phyloP scores from a whole-genome alignment of 64 coral and sea anemone genomes.

The Anthopleura sola region DNA sequence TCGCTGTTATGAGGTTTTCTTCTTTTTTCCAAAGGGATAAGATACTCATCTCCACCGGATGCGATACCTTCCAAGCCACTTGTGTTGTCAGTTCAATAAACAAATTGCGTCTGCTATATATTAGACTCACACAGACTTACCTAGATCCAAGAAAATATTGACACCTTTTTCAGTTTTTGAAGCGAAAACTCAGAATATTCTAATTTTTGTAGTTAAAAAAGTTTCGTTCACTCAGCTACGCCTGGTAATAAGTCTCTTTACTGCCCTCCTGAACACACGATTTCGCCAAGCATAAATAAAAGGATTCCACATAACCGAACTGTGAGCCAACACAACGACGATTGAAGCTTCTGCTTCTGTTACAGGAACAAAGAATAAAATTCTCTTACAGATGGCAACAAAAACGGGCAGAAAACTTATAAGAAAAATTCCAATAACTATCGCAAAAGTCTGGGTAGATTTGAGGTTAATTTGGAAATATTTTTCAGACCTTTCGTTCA shows the following conservation, averaged over 20 bases:
- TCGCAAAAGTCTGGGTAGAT: constrained; percentile 14
- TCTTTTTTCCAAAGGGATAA: too few species aligned
- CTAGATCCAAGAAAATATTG: too few species aligned
- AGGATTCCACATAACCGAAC: constrained; percentile 31
- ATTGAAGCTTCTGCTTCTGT: too few species aligned
- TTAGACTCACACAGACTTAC: too few species aligned
- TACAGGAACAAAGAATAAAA: not conserved
- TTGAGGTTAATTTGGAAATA: not conserved
- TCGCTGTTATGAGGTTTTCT: too few species aligned
- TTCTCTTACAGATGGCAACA: not conserved
- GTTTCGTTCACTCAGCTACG: not conserved
- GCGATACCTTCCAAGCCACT: too few species aligned
- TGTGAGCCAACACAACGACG: not conserved
- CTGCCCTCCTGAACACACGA: constrained; percentile 13
- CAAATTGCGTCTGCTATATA: too few species aligned
- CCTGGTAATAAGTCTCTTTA: not conserved
- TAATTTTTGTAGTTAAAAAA: too few species aligned
- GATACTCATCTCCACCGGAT: too few species aligned
- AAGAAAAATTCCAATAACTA: constrained; percentile 26
- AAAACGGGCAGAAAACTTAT: constrained; percentile 25
- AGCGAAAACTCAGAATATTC: too few species aligned
- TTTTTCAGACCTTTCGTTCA: not conserved
- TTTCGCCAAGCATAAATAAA: constrained; percentile 44
- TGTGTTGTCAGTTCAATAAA: too few species aligned
- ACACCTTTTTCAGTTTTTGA: too few species aligned